Conservation (phyloP, 2,113 vertebrate species). For the Pavo muticus region DNA sequence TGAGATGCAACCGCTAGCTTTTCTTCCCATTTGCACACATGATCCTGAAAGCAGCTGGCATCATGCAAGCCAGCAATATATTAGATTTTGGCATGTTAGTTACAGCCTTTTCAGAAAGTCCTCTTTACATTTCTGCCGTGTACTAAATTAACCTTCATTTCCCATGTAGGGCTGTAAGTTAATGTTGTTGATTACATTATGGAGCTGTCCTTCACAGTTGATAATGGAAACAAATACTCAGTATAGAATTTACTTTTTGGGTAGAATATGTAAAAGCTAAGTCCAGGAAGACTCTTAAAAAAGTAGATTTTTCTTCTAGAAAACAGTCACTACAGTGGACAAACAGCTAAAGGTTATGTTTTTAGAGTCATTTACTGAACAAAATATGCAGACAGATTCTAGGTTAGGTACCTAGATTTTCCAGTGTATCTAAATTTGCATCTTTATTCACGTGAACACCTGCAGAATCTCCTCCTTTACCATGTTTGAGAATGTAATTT, state of each 20-base stretch:
- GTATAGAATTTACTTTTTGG: not conserved
- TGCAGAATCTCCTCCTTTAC: conserved; percentile 2
- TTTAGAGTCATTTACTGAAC: not conserved
- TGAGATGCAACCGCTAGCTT: not conserved
- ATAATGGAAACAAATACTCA: not conserved
- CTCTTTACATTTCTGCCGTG: not conserved
- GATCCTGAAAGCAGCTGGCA: not conserved
- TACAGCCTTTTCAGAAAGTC: not conserved
- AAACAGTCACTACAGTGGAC: not conserved
- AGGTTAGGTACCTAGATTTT: not conserved
- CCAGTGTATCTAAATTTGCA: not conserved
- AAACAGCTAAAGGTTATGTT: not conserved
- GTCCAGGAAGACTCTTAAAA: not conserved
- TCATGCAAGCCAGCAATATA: not conserved
- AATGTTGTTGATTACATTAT: not conserved
- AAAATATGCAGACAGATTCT: not conserved
- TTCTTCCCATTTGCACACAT: not conserved
- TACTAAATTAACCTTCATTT: conserved; percentile 21
- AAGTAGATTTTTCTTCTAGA: not conserved
- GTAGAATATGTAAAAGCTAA: not conserved
- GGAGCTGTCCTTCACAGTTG: not conserved
- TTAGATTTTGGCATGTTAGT: not conserved
- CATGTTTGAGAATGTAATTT: conserved; percentile 7
- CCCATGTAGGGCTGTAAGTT: not conserved
- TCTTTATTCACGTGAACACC: not conserved